Evolutionary conservation across 2,113 vertebrate species (phyloP).

Genomic region (Lampris megalopsis): DNA sequence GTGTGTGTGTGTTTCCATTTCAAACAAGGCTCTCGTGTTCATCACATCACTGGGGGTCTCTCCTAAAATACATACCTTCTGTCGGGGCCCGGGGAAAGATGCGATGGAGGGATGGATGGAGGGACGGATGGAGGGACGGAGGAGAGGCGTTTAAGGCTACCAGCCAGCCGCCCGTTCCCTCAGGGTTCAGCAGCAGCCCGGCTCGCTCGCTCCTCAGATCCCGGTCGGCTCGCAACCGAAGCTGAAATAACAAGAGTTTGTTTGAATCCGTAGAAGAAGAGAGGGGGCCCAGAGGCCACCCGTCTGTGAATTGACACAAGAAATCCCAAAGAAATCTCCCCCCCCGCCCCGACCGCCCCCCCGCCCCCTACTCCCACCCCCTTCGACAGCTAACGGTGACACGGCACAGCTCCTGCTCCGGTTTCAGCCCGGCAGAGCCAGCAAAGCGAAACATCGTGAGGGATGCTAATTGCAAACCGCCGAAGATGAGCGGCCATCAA

Average conservation of each 20-base stretch:
- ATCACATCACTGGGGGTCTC: slow-evolving; percentile 78
- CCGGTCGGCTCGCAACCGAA: slow-evolving; percentile 61
- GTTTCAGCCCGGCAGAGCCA: slow-evolving; percentile 44
- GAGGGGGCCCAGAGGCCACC: slow-evolving; percentile 55
- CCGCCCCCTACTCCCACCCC: neutral
- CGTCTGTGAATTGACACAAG: slow-evolving; percentile 45
- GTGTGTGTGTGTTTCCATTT: slow-evolving; percentile 80
- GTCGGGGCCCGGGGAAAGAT: slow-evolving; percentile 60
- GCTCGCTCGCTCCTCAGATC: slow-evolving; percentile 67
- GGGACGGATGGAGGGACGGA: slow-evolving; percentile 51
- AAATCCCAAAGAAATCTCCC: slow-evolving; percentile 55
- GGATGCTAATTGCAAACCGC: slow-evolving; percentile 66
- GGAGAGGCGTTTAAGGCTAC: slow-evolving; percentile 70
- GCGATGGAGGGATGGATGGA: slow-evolving; percentile 52
- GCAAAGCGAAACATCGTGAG: slow-evolving; percentile 56
- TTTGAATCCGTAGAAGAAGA: slow-evolving; percentile 63
- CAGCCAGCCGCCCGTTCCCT: slow-evolving; percentile 51
- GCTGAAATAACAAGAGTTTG: slow-evolving; percentile 69
- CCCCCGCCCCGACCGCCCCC: neutral
- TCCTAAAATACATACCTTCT: slow-evolving; percentile 82
- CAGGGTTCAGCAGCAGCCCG: slow-evolving; percentile 56
- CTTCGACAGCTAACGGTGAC: slow-evolving; percentile 37
- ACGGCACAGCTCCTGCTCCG: slow-evolving; percentile 13
- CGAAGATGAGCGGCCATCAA: slow-evolving; percentile 39
- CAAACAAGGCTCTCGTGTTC: slow-evolving; percentile 78